Evolutionary conservation across 1,140 invertebrate species (phyloP), one percentile per base, ranked within the genome.

Genomic region (Sarcophaga peregrina): DNA sequence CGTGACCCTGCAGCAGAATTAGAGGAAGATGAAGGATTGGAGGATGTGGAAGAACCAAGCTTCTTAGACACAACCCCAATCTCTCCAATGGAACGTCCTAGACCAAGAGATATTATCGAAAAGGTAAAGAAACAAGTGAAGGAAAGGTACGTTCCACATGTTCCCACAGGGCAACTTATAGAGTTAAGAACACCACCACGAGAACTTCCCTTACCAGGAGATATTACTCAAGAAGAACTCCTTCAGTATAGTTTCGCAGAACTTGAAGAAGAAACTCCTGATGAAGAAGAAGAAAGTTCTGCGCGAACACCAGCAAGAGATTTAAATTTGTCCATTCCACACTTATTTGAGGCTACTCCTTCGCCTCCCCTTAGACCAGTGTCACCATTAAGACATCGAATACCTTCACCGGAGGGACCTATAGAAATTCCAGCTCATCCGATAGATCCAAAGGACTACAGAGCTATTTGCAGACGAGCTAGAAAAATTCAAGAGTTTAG

Each of bases 11-110:
- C 54, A 20, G n/a, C 8, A 8, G 45, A 81, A 8, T 46, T 13
- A 13, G 62, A 62, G 46, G 0, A 15, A 0, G 7, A 37, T 17
- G 54, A 62, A 45, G 54, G 20, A 48, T 11, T 81, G 25, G 80
- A 48, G 46, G 80, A 54, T 48, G 45, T 81, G 17, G 25, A 81
- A 37, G 80, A 62, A 81, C 80, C 80, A n/a, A 81, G 80, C 48
- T 81, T 81, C 13, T n/a, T 68, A 6, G 80, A 81, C 25, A 46
- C 37, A 1, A 78, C 75, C 5, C 75, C 75, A 50, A 4, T 78
- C 11, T 46, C 75, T 3, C 75, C 75, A 9, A 13, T 37, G 17
- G 75, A 78, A 52, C 75, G 47, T 2, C 75, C 75, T 5, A 78
- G 47, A 52, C 75, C 75, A 48, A 50, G 75, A 50, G 75, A 78